Percentiles rank a stretch among this genome's conserved stretches.
Conservation (phyloP, 1,140 invertebrate species). For the Bombus soroeensis region DNA sequence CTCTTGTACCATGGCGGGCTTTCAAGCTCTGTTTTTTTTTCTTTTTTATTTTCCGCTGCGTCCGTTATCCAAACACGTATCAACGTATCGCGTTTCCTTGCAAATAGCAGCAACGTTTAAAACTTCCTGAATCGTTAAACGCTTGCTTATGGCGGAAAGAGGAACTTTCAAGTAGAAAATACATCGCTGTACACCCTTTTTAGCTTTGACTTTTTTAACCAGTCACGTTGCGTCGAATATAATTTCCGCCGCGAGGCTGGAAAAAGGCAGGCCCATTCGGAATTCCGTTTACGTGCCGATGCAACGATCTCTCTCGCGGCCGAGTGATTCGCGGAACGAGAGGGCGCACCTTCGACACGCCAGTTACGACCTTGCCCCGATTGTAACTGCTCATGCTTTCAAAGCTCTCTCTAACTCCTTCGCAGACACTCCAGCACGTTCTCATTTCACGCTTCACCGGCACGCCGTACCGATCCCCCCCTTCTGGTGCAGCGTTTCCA, state of each 20-base stretch:
- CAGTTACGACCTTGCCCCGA: conserved; percentile 67
- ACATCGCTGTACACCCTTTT: not conserved
- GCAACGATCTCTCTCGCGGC: conserved; percentile 21
- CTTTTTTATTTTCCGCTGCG: not conserved
- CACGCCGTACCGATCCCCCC: conserved; percentile 15
- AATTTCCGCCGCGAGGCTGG: not conserved
- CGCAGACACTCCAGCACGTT: conserved; percentile 43
- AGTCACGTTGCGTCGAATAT: not conserved
- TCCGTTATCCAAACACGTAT: not conserved
- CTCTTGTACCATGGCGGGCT: not conserved
- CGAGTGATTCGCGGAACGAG: conserved; percentile 48
- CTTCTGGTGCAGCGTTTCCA: not conserved
- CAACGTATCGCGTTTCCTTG: not conserved
- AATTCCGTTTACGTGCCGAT: conserved; percentile 34
- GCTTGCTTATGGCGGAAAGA: not conserved
- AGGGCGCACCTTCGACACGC: conserved; percentile 61
- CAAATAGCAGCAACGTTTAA: not conserved
- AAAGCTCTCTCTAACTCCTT: conserved; percentile 49
- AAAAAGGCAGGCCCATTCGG: not conserved
- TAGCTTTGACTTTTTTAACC: not conserved
- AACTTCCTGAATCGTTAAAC: not conserved
- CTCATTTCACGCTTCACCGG: conserved; percentile 51
- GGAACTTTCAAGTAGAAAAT: not conserved
- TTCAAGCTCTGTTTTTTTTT: not conserved
- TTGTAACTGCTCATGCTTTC: conserved; percentile 62